phyloP scores from a whole-genome alignment of 2,797 vertebrate genomes.

The Lophius americanus region DNA sequence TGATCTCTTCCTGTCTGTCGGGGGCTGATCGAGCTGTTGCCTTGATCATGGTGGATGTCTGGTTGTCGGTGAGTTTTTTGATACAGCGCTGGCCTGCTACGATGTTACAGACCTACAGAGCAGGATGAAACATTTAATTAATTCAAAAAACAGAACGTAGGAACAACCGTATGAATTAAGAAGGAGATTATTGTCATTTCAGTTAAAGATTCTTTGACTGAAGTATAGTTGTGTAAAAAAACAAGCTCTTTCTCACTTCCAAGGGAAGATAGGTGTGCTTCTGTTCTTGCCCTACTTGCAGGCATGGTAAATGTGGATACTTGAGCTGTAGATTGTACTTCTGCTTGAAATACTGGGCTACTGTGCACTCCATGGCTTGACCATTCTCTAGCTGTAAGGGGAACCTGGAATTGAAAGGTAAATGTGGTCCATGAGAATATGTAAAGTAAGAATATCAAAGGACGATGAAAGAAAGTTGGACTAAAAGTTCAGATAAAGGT shows the following conservation, averaged over 20 bases:
- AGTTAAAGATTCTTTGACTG: neutral
- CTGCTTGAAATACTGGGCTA: slow-evolving; percentile 99
- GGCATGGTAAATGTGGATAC: slow-evolving; percentile 96
- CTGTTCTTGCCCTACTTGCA: slow-evolving; percentile 98
- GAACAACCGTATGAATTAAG: neutral
- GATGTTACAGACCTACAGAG: slow-evolving; percentile 93
- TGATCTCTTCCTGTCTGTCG: slow-evolving; percentile 98
- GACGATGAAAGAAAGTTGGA: neutral
- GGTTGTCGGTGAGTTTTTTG: slow-evolving; percentile 98
- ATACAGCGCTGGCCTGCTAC: slow-evolving; percentile 97
- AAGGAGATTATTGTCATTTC: neutral
- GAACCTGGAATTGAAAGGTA: slow-evolving; percentile 82
- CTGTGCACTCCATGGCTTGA: slow-evolving; percentile 99
- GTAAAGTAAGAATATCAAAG: neutral
- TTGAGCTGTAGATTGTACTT: slow-evolving; percentile 98
- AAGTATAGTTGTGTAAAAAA: neutral
- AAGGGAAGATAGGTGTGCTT: slow-evolving; percentile 99
- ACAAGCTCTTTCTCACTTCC: slow-evolving; percentile 82
- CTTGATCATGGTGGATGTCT: slow-evolving; percentile 99
- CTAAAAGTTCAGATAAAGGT: neutral
- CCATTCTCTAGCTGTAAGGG: slow-evolving; percentile 98
- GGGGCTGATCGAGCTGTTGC: slow-evolving; percentile 96
- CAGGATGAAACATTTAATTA: neutral
- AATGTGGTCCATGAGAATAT: neutral
- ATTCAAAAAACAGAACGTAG: neutral